phyloP scores from a whole-genome alignment of 2,113 vertebrate genomes.

The Spizaetus ornatus region DNA sequence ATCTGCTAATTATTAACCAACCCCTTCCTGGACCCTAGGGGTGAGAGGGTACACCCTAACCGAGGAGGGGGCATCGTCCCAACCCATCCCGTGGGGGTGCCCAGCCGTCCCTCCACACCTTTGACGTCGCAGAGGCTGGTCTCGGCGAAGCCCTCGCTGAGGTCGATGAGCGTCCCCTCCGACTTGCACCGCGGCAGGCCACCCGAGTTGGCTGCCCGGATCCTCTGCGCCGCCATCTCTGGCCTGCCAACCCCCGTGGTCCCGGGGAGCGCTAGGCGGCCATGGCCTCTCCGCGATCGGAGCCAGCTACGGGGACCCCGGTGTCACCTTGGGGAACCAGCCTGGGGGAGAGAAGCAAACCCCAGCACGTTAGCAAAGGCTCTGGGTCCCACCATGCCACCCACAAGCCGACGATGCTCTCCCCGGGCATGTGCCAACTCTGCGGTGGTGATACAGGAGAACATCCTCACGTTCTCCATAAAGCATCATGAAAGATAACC shows the following conservation, averaged over 20 bases:
- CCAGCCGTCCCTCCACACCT: conserved; percentile 72
- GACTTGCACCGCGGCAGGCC: conserved; percentile 91
- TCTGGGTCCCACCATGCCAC: too few species aligned
- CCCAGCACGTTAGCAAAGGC: neutral
- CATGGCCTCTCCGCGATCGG: neutral
- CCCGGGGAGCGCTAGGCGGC: neutral
- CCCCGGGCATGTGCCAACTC: accelerated
- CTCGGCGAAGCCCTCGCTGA: conserved; percentile 81
- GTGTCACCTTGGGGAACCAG: neutral
- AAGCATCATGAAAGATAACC: accelerated
- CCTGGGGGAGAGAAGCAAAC: neutral
- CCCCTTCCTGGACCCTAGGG: too few species aligned
- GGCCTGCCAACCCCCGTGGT: too few species aligned
- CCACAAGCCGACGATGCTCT: accelerated
- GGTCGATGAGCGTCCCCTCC: conserved; percentile 91
- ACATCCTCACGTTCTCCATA: neutral
- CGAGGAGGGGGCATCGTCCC: accelerated
- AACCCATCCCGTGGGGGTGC: too few species aligned
- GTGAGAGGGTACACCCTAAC: accelerated
- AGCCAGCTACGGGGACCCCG: accelerated
- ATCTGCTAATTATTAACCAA: neutral
- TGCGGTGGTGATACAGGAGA: accelerated
- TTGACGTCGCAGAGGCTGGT: conserved; percentile 84
- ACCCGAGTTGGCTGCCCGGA: conserved; percentile 82
- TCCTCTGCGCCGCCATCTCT: conserved; percentile 92